These are phyloP conservation scores for Troides helena DNA, from an alignment of 2,888 invertebrate genomes.

Conservation along the genomic window DNA sequence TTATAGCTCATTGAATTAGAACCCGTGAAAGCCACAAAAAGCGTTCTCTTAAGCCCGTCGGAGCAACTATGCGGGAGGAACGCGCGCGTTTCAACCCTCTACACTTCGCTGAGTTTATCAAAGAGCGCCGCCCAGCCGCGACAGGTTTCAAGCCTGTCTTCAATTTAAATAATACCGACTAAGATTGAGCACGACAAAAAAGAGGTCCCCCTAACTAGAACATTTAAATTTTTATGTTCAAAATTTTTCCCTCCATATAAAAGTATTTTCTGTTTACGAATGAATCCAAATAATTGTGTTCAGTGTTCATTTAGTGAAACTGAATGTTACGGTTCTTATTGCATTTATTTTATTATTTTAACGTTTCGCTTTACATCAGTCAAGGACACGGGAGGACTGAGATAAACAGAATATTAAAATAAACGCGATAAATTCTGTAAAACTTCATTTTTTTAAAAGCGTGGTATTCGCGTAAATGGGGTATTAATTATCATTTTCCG, in stretches of 20 bases:
- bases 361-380: too few relatives aligned
- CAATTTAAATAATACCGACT: conserved; percentile 38
- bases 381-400: too few relatives aligned
- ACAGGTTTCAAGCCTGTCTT: conserved; percentile 35
- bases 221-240: too few relatives aligned
- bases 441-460: too few relatives aligned
- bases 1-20: conserved; percentile 15
- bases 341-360: too few relatives aligned
- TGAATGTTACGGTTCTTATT: too few relatives aligned
- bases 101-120: conserved; percentile 34
- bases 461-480: background rate
- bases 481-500: background rate
- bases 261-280: too few relatives aligned
- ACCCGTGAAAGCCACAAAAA: conserved; percentile 23
- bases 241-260: too few relatives aligned
- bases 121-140: conserved; percentile 36
- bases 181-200: conserved; percentile 30
- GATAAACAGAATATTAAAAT: too few relatives aligned
- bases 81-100: conserved; percentile 34
- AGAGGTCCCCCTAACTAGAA: conserved; percentile 28
- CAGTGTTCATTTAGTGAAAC: too few relatives aligned
- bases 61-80: conserved; percentile 29
- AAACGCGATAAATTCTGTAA: too few relatives aligned
- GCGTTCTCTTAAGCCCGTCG: conserved; percentile 6
- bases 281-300: too few relatives aligned